These are phyloP conservation scores for Falco naumanni DNA, from an alignment of 2,797 vertebrate species.

Conservation along the genomic window DNA sequence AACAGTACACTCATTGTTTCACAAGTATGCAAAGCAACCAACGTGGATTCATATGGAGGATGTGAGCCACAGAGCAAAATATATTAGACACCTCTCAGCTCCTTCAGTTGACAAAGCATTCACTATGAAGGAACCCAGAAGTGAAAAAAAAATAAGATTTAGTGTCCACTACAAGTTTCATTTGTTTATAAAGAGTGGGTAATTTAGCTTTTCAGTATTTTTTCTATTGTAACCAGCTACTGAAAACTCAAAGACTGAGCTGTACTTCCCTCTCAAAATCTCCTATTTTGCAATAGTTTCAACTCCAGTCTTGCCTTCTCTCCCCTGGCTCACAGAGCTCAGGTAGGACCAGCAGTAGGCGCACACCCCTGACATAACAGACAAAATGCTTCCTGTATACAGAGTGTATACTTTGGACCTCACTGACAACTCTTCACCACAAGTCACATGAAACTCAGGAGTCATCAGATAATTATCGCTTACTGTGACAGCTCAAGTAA, in stretches of 20 bases:
- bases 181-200: slow-evolving; percentile 27
- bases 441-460: not conserved
- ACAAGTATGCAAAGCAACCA: slow-evolving; percentile 16
- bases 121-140: not conserved
- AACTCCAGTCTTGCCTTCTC: not conserved
- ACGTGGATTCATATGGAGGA: not conserved
- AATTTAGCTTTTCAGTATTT: not conserved
- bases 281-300: not conserved
- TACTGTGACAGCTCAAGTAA: not conserved
- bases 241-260: not conserved
- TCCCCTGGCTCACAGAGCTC: not conserved
- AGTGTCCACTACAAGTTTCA: not conserved
- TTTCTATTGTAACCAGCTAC: not conserved
- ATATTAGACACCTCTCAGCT: slow-evolving; percentile 8
- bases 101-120: not conserved
- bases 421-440: not conserved
- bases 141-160: not conserved
- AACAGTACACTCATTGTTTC: slow-evolving; percentile 48
- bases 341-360: not conserved
- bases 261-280: not conserved
- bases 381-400: not conserved
- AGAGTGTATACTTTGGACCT: not conserved
- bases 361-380: not conserved
- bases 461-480: not conserved
- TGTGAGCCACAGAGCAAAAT: not conserved